Conservation (phyloP, 2,797 vertebrate species). For the Manis javanica region DNA sequence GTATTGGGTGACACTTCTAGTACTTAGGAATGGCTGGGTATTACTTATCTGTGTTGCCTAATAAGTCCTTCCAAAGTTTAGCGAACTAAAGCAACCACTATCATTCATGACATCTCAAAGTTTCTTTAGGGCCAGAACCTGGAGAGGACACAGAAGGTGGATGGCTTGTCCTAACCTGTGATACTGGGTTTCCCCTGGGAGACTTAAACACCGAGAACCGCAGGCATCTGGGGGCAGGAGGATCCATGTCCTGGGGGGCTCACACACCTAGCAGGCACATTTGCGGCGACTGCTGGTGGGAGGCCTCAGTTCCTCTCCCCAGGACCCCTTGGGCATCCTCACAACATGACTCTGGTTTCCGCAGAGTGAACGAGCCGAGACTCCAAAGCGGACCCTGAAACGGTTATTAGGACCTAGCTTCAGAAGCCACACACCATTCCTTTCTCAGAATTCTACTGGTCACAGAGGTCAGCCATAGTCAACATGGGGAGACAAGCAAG, state of each 20-base stretch:
- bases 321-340: neutral
- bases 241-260: accelerated
- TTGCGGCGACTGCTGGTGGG: accelerated
- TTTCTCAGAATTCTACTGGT: neutral
- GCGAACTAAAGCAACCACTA: neutral
- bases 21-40: neutral
- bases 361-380: neutral
- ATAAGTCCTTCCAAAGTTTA: neutral
- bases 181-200: neutral
- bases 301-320: neutral
- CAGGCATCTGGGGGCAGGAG: neutral
- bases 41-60: no score
- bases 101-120: neutral
- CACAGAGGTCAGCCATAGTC: neutral
- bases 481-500: neutral
- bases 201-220: neutral
- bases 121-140: neutral
- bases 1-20: neutral
- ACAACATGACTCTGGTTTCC: neutral
- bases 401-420: no score
- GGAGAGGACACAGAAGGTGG: neutral
- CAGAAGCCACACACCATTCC: neutral
- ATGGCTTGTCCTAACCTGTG: neutral
- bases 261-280: no score
- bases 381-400: neutral